These are phyloP conservation scores for Marronus borbonicus DNA, from an alignment of 2,888 invertebrate genomes.

Conservation along the genomic window DNA sequence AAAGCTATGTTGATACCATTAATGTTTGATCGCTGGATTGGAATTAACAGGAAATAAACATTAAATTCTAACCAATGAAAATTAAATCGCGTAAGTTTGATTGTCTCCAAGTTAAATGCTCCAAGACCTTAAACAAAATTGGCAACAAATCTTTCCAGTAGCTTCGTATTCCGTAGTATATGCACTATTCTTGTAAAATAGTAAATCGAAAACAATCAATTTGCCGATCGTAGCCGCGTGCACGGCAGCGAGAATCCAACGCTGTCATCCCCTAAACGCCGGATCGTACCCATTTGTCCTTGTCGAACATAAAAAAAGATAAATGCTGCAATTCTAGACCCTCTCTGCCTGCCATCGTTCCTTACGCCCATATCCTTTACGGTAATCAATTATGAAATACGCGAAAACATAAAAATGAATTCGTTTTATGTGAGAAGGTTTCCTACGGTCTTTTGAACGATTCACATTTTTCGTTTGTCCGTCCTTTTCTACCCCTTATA, in stretches of 20 bases:
- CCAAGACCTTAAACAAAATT: no score
- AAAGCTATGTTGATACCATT: no score
- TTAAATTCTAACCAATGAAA: no score
- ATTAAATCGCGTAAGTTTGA: no score
- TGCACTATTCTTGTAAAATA: slow-evolving; percentile 56
- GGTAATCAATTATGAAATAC: slow-evolving; percentile 67
- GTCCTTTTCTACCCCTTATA: neutral
- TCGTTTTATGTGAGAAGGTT: slow-evolving; percentile 60
- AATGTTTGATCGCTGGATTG: no score
- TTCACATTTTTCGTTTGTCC: slow-evolving; percentile 51
- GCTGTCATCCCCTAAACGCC: slow-evolving; percentile 58
- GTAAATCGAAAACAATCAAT: slow-evolving; percentile 63
- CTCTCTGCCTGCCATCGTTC: slow-evolving; percentile 44
- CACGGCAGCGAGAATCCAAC: slow-evolving; percentile 16
- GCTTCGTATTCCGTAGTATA: neutral
- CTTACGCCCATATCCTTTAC: slow-evolving; percentile 52
- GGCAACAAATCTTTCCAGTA: neutral
- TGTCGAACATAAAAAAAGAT: slow-evolving; percentile 61
- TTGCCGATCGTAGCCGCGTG: slow-evolving; percentile 57
- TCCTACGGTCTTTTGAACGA: slow-evolving; percentile 60
- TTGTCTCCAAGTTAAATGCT: no score
- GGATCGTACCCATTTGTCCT: slow-evolving; percentile 60
- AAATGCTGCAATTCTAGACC: slow-evolving; percentile 62
- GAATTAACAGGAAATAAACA: no score
- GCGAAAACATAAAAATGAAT: slow-evolving; percentile 63